These are phyloP conservation scores for Orius insidiosus DNA, from an alignment of 1,140 invertebrate genomes.

Conservation along the genomic window DNA sequence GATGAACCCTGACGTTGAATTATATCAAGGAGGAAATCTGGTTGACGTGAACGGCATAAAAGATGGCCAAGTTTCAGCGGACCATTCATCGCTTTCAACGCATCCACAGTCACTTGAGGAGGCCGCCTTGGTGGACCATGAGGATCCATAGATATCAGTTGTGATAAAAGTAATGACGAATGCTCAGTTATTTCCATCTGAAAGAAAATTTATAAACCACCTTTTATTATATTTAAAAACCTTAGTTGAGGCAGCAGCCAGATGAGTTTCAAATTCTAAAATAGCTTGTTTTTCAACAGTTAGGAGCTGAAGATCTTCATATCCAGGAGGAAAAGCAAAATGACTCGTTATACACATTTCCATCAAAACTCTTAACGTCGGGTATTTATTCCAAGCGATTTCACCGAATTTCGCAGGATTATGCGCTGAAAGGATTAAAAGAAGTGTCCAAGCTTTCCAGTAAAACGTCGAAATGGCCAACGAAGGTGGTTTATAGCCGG, in stretches of 20 bases:
- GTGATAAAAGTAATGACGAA: conserved; percentile 69
- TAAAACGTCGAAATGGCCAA: conserved; percentile 80
- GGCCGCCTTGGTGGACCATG: conserved; percentile 62
- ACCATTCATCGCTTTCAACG: conserved; percentile 61
- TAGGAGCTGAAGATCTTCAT: conserved; percentile 49
- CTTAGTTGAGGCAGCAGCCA: conserved; percentile 73
- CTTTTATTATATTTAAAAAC: conserved; percentile 6
- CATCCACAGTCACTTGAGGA: conserved; percentile 55
- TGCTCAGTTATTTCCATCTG: conserved; percentile 76
- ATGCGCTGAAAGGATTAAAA: conserved; percentile 73
- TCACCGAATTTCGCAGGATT: conserved; percentile 70
- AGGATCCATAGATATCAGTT: conserved; percentile 68
- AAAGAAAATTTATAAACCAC: conserved; percentile 16
- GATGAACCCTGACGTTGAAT: conserved; percentile 73
- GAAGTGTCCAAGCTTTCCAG: conserved; percentile 87
- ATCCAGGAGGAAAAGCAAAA: conserved; percentile 61
- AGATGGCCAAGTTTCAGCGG: conserved; percentile 72
- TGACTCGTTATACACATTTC: conserved; percentile 94
- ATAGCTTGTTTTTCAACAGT: conserved; percentile 66
- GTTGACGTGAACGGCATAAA: conserved; percentile 72
- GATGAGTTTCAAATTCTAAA: conserved; percentile 80
- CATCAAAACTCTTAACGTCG: conserved; percentile 80
- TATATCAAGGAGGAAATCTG: conserved; percentile 83
- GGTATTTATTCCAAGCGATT: conserved; percentile 75
- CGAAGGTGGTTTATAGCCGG: conserved; percentile 68